Evolutionary conservation across 1,140 invertebrate genomes (phyloP), one percentile per base, ranked within the genome.

Genomic region (Contarinia nasturtii): DNA sequence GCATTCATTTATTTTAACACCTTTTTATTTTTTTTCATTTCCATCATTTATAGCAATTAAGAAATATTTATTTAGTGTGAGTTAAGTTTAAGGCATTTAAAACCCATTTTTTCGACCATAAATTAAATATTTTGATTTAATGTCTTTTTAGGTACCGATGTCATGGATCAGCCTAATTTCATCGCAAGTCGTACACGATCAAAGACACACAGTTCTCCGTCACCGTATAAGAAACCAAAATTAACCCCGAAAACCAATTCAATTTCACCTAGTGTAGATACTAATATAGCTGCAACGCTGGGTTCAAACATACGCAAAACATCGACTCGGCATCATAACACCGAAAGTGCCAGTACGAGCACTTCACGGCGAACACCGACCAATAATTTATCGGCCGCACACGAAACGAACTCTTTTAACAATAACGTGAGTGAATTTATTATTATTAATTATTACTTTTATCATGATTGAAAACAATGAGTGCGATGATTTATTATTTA

Each of bases 301-400:
- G 18, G 21, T 38, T 10, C 11, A 44, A 10, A 18, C 12, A 8
- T n/a, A 22, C n/a, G 18, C 42, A 3, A 38, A 33, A 45, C 47
- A 53, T 52, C 50, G 51, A 37, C 54, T 49, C 49, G 54, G 47
- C 27, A 47, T 48, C 17, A 49, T 19, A 53, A 44, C n/a, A n/a
- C 33, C 27, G 8, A 21, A 21, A 19, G 7, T 44, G 18, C n/a
- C 14, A 45, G 15, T 33, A 51, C 42, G 49, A 44, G 42, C 48
- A 10, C 27, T 27, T 27, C 27, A 15, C n/a, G 20, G n/a, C 27
- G n/a, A 34, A 48, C 46, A 18, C 20, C 21, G 8, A 49, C 14
- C 33, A 48, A 7, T 12, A 37, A 49, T 45, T 47, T 51, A 53
- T 45, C 52, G n/a, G 52, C 54, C 40, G 34, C 40, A 21, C 37